phyloP scores from a whole-genome alignment of 2,888 invertebrate genomes.

The Drosophila hamatofila region DNA sequence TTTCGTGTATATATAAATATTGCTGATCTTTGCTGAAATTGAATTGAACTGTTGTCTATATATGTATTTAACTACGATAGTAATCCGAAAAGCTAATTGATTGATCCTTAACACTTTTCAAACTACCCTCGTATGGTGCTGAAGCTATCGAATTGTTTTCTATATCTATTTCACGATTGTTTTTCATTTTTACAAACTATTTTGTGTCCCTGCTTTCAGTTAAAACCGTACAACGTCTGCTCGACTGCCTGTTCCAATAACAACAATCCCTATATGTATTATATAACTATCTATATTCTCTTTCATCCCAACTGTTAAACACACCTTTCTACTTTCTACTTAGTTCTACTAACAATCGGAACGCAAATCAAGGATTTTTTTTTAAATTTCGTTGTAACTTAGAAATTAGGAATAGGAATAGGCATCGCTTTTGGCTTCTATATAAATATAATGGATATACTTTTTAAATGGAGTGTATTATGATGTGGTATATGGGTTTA shows the following conservation, averaged over 20 bases:
- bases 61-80: neutral
- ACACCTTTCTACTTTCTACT: slow-evolving; percentile 28
- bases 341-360: slow-evolving; percentile 47
- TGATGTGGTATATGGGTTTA: slow-evolving; percentile 7
- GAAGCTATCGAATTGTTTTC: slow-evolving; percentile 7
- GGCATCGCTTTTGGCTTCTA: slow-evolving; percentile 6
- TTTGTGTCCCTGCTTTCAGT: slow-evolving; percentile 70
- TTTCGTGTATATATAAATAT: slow-evolving; percentile 16
- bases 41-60: slow-evolving; percentile 3
- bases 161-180: slow-evolving; percentile 62
- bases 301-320: neutral
- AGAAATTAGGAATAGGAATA: slow-evolving; percentile 12
- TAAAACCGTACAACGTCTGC: slow-evolving; percentile 58
- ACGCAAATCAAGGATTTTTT: slow-evolving; percentile 49
- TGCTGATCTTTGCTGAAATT: slow-evolving; percentile 1
- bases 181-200: slow-evolving; percentile 48
- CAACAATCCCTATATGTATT: slow-evolving; percentile 35
- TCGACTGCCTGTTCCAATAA: slow-evolving; percentile 28
- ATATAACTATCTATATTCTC: slow-evolving; percentile 8
- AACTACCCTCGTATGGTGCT: slow-evolving; percentile 6
- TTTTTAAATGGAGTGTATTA: slow-evolving; percentile 1
- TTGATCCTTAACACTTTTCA: neutral
- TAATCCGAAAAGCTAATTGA: neutral
- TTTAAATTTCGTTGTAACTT: slow-evolving; percentile 58
- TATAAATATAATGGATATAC: slow-evolving; percentile 4